A percentile compares a stretch with the other conserved stretches of the same genome.
Conservation (phyloP, 1,140 invertebrate species). For the Macrobrachium rosenbergii region DNA sequence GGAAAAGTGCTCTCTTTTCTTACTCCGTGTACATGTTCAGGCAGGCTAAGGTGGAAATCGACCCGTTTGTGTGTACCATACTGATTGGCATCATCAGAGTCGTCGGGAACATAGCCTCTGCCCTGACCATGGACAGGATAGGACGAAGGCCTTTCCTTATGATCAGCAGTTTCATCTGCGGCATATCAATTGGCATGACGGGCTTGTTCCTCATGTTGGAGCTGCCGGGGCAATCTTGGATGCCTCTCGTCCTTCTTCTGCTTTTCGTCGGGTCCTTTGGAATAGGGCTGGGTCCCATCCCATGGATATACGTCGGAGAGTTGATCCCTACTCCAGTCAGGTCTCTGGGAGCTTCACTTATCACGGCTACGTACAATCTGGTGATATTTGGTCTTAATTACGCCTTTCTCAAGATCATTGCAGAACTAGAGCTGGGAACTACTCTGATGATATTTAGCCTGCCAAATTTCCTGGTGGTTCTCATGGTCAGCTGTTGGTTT, state of each 20-base stretch:
- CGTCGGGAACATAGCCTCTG: neutral
- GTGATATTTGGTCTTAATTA: neutral
- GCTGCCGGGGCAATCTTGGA: neutral
- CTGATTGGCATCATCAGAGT: neutral
- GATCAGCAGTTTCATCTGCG: neutral
- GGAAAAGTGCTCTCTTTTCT: neutral
- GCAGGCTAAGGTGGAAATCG: neutral
- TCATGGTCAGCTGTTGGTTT: neutral
- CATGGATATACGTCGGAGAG: neutral
- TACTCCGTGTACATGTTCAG: slow-evolving; percentile 3
- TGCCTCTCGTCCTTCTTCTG: neutral
- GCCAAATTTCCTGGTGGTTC: neutral
- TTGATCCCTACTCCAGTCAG: neutral
- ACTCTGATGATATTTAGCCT: slow-evolving; percentile 1
- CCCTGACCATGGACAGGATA: neutral
- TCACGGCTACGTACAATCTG: neutral
- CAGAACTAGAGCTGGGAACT: neutral
- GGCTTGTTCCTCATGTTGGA: neutral
- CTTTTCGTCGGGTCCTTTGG: neutral
- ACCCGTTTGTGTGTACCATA: neutral
- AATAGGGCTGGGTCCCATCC: neutral
- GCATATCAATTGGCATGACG: neutral
- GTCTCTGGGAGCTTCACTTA: slow-evolving; percentile 1
- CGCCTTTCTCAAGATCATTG: neutral
- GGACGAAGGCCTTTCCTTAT: neutral